These are phyloP conservation scores for Phoxinus dragarum DNA, from an alignment of 2,797 vertebrate genomes.

Conservation along the genomic window DNA sequence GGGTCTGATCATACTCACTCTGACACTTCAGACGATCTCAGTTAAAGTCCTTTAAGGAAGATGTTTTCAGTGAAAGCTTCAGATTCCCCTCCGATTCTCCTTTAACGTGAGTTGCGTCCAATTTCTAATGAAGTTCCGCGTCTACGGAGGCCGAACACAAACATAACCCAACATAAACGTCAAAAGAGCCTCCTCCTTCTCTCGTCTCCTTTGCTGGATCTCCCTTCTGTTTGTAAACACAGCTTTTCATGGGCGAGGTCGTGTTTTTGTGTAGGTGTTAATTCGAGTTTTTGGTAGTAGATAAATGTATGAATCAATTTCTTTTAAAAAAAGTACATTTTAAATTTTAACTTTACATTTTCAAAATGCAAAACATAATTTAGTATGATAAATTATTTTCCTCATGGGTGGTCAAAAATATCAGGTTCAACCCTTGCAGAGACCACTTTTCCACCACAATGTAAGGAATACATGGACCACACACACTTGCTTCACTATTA, in stretches of 20 bases:
- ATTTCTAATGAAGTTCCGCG: conserved; percentile 43
- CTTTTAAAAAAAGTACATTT: too few species aligned
- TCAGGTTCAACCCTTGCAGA: too few species aligned
- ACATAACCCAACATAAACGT: conserved; percentile 4
- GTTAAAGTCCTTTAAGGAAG: not conserved
- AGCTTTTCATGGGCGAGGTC: not conserved
- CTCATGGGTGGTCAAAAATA: too few species aligned
- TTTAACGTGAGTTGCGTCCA: not conserved
- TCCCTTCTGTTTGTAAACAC: conserved; percentile 31
- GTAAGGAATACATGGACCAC: too few species aligned
- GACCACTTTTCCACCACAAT: too few species aligned
- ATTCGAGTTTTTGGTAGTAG: not conserved
- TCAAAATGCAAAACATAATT: too few species aligned
- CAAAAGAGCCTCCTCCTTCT: not conserved
- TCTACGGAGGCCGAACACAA: conserved; percentile 42
- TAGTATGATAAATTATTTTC: not conserved
- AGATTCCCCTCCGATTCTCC: not conserved
- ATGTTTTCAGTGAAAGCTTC: not conserved
- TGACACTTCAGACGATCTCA: not conserved
- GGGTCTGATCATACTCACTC: conserved; percentile 30
- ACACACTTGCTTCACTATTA: too few species aligned
- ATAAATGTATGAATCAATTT: not conserved
- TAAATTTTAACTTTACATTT: too few species aligned
- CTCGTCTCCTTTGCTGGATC: not conserved
- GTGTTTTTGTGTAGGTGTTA: not conserved